Evolutionary conservation across 2,113 vertebrate species (phyloP).

Genomic region (Probosciger aterrimus): DNA sequence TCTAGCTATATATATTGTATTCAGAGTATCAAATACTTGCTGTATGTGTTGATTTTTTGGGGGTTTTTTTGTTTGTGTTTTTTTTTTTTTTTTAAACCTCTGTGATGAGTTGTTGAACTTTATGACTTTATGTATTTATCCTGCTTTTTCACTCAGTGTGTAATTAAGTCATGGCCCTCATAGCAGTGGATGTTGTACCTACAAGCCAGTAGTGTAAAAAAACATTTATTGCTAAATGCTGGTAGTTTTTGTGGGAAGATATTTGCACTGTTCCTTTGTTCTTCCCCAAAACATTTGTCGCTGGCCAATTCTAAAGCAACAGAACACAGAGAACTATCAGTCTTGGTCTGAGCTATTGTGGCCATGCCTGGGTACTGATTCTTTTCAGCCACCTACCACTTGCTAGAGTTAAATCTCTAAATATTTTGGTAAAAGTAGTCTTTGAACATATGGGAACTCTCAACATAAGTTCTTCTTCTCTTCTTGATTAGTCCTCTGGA

Average conservation of each 20-base stretch:
- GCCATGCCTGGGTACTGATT: neutral
- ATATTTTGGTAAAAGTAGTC: constrained; percentile 25
- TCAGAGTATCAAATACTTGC: neutral
- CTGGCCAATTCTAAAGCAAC: neutral
- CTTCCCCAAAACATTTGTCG: neutral
- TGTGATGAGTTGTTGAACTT: neutral
- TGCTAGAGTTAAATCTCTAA: neutral
- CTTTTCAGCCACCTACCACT: neutral
- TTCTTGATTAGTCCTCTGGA: neutral
- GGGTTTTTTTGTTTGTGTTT: no score
- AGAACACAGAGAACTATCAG: neutral
- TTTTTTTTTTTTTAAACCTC: neutral
- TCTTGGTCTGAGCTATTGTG: neutral
- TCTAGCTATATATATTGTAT: neutral
- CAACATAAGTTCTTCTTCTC: neutral
- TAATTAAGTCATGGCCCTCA: neutral
- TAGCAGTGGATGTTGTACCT: neutral
- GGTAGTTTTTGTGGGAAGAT: neutral
- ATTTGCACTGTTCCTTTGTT: neutral
- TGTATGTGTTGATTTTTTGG: neutral
- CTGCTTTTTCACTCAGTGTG: neutral
- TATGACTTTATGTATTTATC: neutral
- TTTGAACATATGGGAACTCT: neutral
- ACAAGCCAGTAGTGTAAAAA: neutral
- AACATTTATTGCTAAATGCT: neutral